Evolutionary conservation across 2,113 vertebrate genomes (phyloP).

Genomic region (Neoarius graeffei): DNA sequence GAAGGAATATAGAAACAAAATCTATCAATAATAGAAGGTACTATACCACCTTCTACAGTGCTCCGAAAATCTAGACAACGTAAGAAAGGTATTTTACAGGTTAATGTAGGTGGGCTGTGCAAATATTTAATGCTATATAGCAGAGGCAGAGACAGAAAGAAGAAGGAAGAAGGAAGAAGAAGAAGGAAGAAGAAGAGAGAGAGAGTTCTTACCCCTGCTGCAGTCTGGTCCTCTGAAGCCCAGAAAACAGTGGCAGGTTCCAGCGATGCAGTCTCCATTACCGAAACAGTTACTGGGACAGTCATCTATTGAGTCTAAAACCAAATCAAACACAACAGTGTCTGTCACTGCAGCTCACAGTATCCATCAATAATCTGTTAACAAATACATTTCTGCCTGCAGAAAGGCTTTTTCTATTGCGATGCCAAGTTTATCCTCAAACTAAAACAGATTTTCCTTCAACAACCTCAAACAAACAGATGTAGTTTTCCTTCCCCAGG

Average conservation of each 20-base stretch:
- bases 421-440: background rate
- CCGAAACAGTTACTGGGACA: slow-evolving; percentile 98
- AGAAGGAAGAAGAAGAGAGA: background rate
- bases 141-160: background rate
- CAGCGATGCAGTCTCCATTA: slow-evolving; percentile 93
- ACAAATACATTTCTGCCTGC: background rate
- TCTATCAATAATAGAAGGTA: background rate
- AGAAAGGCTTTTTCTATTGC: background rate
- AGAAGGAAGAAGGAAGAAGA: background rate
- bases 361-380: slow-evolving; percentile 4
- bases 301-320: slow-evolving; percentile 91
- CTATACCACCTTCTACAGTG: background rate
- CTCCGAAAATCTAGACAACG: background rate
- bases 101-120: background rate
- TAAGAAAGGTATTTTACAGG: background rate
- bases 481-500: background rate
- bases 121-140: background rate
- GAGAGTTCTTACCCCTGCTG: slow-evolving; percentile 80
- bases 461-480: background rate
- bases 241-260: slow-evolving; percentile 93
- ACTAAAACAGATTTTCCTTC: background rate
- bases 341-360: slow-evolving; percentile 38
- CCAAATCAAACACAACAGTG: slow-evolving; percentile 45
- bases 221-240: slow-evolving; percentile 96
- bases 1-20: background rate